These are phyloP conservation scores for Mya arenaria DNA, from an alignment of 1,140 invertebrate species.

Conservation along the genomic window DNA sequence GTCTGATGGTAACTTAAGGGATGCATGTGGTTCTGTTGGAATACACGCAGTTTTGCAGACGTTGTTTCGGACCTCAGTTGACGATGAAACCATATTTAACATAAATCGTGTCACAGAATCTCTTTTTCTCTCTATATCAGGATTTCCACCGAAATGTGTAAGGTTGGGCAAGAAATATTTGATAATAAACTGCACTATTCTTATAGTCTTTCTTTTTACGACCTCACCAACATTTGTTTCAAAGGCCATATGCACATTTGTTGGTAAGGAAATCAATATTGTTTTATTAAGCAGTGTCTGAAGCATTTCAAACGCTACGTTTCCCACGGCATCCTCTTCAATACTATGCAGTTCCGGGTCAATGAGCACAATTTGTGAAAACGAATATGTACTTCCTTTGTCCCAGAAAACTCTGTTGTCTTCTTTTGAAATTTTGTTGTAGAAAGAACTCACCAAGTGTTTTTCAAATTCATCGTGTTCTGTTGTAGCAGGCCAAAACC, in stretches of 20 bases:
- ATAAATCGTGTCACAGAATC: too few relatives aligned
- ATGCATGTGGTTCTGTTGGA: not conserved
- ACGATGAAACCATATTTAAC: not conserved
- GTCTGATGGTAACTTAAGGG: not conserved
- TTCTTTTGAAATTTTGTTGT: not conserved
- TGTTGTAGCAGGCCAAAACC: not conserved
- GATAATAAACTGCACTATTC: not conserved
- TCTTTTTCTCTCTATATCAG: not conserved
- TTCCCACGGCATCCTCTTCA: not conserved
- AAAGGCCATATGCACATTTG: not conserved
- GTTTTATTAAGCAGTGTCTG: too few relatives aligned
- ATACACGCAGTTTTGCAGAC: not conserved
- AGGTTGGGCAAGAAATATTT: not conserved
- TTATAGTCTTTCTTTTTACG: not conserved
- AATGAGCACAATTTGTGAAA: not conserved
- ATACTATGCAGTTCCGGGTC: not conserved
- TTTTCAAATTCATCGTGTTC: not conserved
- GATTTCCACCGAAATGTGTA: not conserved
- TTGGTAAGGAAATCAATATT: not conserved
- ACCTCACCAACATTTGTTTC: not conserved
- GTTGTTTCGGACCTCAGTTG: not conserved
- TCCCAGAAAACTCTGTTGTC: not conserved
- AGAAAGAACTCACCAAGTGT: constrained; percentile 7
- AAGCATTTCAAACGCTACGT: not conserved
- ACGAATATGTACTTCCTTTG: not conserved